Evolutionary conservation across 2,888 invertebrate genomes (phyloP).

Genomic region (Pollenia angustigena): DNA sequence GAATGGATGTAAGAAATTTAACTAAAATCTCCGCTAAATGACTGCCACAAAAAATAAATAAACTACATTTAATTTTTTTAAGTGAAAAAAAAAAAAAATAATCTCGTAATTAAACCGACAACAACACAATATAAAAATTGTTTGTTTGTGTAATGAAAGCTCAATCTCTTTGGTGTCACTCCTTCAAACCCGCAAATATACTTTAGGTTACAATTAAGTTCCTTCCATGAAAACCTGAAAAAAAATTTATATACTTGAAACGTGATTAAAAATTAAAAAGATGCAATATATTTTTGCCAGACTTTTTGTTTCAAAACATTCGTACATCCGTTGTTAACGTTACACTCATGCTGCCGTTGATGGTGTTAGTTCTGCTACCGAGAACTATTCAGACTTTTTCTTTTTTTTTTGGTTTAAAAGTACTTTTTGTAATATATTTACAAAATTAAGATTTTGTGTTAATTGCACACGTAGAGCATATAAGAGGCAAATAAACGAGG

Average conservation of each 20-base stretch:
- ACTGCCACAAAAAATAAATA: background rate
- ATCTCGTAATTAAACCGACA: background rate
- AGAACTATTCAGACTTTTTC: constrained; percentile 10
- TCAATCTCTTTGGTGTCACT: background rate
- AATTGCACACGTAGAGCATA: constrained; percentile 47
- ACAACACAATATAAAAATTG: background rate
- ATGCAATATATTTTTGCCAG: background rate
- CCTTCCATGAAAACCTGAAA: background rate
- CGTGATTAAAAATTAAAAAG: constrained; percentile 56
- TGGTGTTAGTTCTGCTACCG: background rate
- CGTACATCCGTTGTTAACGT: background rate
- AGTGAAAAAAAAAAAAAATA: background rate
- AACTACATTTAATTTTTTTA: background rate
- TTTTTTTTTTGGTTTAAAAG: background rate
- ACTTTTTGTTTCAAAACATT: background rate
- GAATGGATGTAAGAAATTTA: background rate
- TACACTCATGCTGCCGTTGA: background rate
- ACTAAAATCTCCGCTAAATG: background rate
- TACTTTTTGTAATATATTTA: constrained; percentile 29
- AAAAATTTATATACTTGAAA: constrained; percentile 48
- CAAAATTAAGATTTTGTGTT: constrained; percentile 48
- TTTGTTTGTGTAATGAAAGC: background rate
- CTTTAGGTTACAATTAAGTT: constrained; percentile 53
- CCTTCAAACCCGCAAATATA: constrained; percentile 43
- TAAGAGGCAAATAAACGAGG: background rate